These are phyloP conservation scores for Tragelaphus imberbis DNA, from an alignment of 2,113 vertebrate genomes.

Conservation along the genomic window DNA sequence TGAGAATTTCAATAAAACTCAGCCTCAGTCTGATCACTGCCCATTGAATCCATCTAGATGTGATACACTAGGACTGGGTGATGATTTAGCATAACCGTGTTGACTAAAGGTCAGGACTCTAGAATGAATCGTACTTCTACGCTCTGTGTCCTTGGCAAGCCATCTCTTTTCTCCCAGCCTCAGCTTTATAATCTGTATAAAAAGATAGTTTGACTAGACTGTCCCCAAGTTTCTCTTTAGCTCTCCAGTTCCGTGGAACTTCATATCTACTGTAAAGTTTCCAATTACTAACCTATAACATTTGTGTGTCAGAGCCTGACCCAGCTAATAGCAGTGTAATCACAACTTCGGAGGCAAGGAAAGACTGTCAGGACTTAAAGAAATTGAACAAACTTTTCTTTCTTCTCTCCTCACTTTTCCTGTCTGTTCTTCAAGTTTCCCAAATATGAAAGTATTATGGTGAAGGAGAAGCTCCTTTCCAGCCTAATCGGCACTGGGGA, in stretches of 20 bases:
- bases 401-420: not conserved
- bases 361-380: not conserved
- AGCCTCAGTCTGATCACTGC: not conserved
- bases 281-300: conserved; percentile 22
- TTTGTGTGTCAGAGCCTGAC: not conserved
- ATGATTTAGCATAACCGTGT: not conserved
- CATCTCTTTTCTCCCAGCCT: conserved; percentile 24
- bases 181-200: conserved; percentile 40
- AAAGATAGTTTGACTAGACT: conserved; percentile 24
- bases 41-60: not conserved
- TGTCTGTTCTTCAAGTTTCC: not conserved
- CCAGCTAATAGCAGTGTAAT: conserved; percentile 13
- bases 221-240: not conserved
- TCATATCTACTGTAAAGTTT: conserved; percentile 22
- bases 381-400: not conserved
- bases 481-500: not conserved
- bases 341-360: not conserved
- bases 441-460: not conserved
- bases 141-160: not conserved
- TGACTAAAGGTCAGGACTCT: conserved; percentile 44
- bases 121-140: conserved; percentile 17
- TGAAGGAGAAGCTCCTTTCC: not conserved
- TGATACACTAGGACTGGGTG: not conserved
- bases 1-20: conserved; percentile 18
- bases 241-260: conserved; percentile 13